Conservation (phyloP, 1,140 invertebrate species). For the Leptonema lineaticorne region DNA sequence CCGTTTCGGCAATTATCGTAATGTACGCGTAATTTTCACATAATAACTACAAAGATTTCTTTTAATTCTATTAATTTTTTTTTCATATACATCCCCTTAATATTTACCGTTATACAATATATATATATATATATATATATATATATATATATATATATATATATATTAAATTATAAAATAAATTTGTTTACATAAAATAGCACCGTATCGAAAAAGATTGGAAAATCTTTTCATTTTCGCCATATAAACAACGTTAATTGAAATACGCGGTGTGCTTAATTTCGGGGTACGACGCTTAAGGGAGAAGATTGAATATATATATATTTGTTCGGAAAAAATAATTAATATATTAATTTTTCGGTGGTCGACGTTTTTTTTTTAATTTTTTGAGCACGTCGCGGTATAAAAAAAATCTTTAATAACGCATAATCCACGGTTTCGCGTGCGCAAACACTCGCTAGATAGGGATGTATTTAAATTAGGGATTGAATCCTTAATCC, state of each 20-base stretch:
- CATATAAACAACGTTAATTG: not conserved
- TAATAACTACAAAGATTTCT: slow-evolving; percentile 6
- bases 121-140: too few relatives aligned
- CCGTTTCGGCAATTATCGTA: slow-evolving; percentile 17
- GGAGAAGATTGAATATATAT: too few relatives aligned
- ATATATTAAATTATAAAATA: too few relatives aligned
- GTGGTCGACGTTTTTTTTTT: not conserved
- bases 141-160: too few relatives aligned
- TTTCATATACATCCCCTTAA: not conserved
- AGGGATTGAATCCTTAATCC: slow-evolving; percentile 35
- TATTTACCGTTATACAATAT: not conserved
- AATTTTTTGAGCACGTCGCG: not conserved
- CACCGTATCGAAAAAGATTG: not conserved
- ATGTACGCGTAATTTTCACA: slow-evolving; percentile 13
- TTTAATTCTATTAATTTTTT: not conserved
- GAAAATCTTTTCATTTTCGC: not conserved
- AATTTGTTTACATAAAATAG: too few relatives aligned
- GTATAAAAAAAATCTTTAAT: slow-evolving; percentile 24
- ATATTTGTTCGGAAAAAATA: not conserved
- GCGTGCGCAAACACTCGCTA: slow-evolving; percentile 22
- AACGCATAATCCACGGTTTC: slow-evolving; percentile 31
- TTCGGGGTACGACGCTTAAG: too few relatives aligned
- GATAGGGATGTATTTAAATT: slow-evolving; percentile 34
- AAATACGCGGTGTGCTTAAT: too few relatives aligned
- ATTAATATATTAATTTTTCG: slow-evolving; percentile 4